Evolutionary conservation across 1,140 invertebrate genomes (phyloP), one percentile per base, ranked within the genome.

Genomic region (Octopus bimaculoides): DNA sequence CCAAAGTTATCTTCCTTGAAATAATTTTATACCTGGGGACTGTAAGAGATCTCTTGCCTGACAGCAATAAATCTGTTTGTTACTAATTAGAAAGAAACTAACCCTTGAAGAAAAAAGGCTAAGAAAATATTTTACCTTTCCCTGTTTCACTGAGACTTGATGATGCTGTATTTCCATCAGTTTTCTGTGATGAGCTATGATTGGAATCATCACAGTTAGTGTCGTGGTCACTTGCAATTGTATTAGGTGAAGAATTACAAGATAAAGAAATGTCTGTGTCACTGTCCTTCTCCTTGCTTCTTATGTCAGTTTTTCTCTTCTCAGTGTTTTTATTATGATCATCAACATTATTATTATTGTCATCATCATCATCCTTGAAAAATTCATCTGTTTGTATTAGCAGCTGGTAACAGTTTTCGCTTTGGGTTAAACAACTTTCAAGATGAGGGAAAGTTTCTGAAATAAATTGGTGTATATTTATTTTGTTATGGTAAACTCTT

Each of bases 361-460:
- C 66, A 17, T 9, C 80, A 26, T 86, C 74, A 10, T 75, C 52
- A 54, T 88, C 82, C n/a, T 86, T 80, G 83, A 90, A 88, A 54
- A 86, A 81, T 79, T 89, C 87, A 41, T 85, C 86, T 78, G 82
- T 81, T 12, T 91, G 90, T 8, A 91, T 71, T 5, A 92, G 77
- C 10, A 92, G 80, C 20, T 88, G 81, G 78, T 91, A 87, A 81
- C 90, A 90, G 79, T 85, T 89, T 77, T 91, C 86, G 53, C 89
- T 84, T 83, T 91, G 90, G 53, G 75, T 85, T 7, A 89, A 61
- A 77, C 85, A 85, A 76, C 80, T 82, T 56, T 83, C 77, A 9
- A 90, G 86, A 9, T 90, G 88, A 26, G 79, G 79, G 41, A 81
- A 76, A 41, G 78, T 75, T 74, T 89, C 88, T 87, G 81, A 52